Conservation (phyloP, 37 sponge, comb jelly and placozoan genomes). For the Tethya wilhelma region DNA sequence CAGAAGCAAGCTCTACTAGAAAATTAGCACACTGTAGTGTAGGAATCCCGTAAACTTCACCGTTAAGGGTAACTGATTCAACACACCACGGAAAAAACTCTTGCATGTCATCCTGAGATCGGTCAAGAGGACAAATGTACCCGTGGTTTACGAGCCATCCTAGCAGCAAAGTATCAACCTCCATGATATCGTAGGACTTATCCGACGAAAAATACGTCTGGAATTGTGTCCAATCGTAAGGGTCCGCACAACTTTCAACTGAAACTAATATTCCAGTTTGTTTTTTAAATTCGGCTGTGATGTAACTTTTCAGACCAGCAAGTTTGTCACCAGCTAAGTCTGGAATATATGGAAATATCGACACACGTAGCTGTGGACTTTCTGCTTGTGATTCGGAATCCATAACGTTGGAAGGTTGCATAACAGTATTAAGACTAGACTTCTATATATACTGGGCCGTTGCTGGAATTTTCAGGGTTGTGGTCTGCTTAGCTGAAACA, state of each 20-base stretch:
- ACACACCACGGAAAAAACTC: neutral
- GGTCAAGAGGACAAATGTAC: neutral
- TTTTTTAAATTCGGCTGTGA: too few relatives aligned
- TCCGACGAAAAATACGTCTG: neutral
- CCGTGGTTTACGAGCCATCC: neutral
- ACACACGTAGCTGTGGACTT: too few relatives aligned
- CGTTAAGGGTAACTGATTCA: neutral
- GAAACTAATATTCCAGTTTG: neutral
- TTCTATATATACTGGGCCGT: too few relatives aligned
- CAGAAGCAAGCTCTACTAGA: slow-evolving; percentile 24
- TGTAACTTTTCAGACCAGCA: too few relatives aligned
- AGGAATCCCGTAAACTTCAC: slow-evolving; percentile 33
- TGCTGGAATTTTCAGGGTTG: too few relatives aligned
- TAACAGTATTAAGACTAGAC: too few relatives aligned
- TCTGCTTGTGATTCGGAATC: too few relatives aligned
- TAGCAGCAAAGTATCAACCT: neutral
- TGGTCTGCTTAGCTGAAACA: too few relatives aligned
- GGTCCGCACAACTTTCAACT: neutral
- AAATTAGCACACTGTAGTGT: slow-evolving; percentile 40
- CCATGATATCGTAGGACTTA: neutral
- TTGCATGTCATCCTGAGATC: neutral
- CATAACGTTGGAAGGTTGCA: too few relatives aligned
- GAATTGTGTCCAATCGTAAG: neutral
- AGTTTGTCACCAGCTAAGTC: too few relatives aligned
- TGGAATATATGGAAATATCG: too few relatives aligned